phyloP scores from a whole-genome alignment of 2,797 vertebrate species.

The Zenarchopterus dispar region DNA sequence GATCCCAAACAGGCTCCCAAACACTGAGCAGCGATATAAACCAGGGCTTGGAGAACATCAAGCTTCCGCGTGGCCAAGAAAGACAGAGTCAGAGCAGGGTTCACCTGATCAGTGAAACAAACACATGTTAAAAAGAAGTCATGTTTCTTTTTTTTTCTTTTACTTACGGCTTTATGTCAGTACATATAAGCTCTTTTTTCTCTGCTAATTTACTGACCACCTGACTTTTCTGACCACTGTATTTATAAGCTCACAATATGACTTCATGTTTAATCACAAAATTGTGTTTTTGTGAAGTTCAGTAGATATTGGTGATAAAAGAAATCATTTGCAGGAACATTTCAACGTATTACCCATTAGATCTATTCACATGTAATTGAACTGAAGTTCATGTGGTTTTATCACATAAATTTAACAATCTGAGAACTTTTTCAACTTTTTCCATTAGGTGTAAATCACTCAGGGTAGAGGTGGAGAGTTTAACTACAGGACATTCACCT shows the following conservation, averaged over 20 bases:
- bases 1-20: constrained; percentile 82
- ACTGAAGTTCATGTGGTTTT: too few species aligned
- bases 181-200: too few species aligned
- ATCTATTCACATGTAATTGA: too few species aligned
- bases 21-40: constrained; percentile 83
- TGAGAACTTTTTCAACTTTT: neutral
- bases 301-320: too few species aligned
- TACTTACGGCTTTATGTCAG: neutral
- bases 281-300: too few species aligned
- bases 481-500: constrained; percentile 70
- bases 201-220: too few species aligned
- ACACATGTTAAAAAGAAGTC: neutral
- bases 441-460: neutral
- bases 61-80: constrained; percentile 84
- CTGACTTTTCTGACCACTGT: too few species aligned
- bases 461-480: neutral
- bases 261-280: too few species aligned
- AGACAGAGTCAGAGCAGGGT: constrained; percentile 86
- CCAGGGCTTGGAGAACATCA: constrained; percentile 73
- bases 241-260: too few species aligned
- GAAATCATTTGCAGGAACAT: too few species aligned
- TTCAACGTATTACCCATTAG: too few species aligned
- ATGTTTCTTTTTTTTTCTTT: neutral
- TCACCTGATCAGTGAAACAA: constrained; percentile 74
- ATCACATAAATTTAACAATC: too few species aligned